These are phyloP conservation scores for Festucalex cinctus DNA, from an alignment of 2,113 vertebrate species.

Conservation along the genomic window DNA sequence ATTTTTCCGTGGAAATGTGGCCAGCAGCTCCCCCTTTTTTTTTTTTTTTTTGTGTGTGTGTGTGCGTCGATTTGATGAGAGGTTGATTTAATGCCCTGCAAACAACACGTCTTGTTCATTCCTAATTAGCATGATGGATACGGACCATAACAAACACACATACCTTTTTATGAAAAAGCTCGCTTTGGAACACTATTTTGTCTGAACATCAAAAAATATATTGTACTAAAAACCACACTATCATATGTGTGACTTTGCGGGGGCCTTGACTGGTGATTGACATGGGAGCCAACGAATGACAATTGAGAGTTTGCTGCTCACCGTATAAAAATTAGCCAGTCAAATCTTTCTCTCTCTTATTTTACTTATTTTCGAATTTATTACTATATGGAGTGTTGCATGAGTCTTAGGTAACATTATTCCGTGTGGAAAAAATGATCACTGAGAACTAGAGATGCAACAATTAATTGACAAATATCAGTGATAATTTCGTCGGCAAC, in stretches of 20 bases:
- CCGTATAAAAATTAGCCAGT: background rate
- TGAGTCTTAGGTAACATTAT: too few species aligned
- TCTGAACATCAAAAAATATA: too few species aligned
- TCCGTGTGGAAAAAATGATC: too few species aligned
- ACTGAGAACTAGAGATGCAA: too few species aligned
- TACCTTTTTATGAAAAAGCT: background rate
- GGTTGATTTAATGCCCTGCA: slow-evolving; percentile 63
- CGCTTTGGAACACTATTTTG: background rate
- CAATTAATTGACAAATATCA: too few species aligned
- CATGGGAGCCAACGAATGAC: background rate
- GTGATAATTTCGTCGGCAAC: too few species aligned
- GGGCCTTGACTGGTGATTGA: background rate
- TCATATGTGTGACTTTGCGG: too few species aligned
- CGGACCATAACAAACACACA: slow-evolving; percentile 37
- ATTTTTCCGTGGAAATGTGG: slow-evolving; percentile 41
- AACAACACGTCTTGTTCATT: slow-evolving; percentile 62
- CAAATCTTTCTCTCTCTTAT: background rate
- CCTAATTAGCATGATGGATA: slow-evolving; percentile 70
- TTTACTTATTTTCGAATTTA: too few species aligned
- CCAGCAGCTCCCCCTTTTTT: slow-evolving; percentile 2
- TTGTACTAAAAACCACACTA: background rate
- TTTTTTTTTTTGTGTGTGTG: slow-evolving; percentile 15
- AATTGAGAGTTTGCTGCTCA: background rate
- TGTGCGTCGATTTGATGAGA: slow-evolving; percentile 50
- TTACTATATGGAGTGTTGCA: too few species aligned